A percentile compares a stretch with the other conserved stretches of the same genome.
phyloP scores from a whole-genome alignment of 2,888 invertebrate species.

The Octodonta nipae region DNA sequence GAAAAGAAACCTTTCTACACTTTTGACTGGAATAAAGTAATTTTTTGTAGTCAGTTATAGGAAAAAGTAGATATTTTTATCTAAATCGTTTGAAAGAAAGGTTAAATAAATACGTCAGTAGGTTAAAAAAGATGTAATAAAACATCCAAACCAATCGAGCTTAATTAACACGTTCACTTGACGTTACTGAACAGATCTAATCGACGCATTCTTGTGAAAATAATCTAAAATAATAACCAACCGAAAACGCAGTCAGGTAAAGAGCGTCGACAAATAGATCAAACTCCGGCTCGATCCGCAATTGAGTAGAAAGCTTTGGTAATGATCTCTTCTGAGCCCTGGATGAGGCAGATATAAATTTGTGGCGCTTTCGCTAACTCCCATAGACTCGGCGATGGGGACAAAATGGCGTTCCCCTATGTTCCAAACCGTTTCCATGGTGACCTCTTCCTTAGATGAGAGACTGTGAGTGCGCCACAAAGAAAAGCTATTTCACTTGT shows the following conservation, averaged over 20 bases:
- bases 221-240: conserved; percentile 19
- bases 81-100: too few species aligned
- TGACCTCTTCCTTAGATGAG: conserved; percentile 29
- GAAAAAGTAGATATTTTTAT: too few species aligned
- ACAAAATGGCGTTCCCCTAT: conserved; percentile 32
- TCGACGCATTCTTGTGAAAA: conserved; percentile 10
- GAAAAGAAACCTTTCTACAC: too few species aligned
- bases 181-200: too few species aligned
- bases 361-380: conserved; percentile 38
- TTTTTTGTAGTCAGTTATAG: too few species aligned
- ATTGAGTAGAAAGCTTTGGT: conserved; percentile 41
- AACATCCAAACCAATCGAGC: too few species aligned
- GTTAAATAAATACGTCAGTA: too few species aligned
- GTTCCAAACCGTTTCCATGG: conserved; percentile 33
- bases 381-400: conserved; percentile 22
- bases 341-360: conserved; percentile 41
- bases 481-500: conserved; percentile 5
- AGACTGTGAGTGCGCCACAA: conserved; percentile 21
- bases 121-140: too few species aligned
- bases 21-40: too few species aligned
- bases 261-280: conserved; percentile 37
- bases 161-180: too few species aligned
- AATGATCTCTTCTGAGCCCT: conserved; percentile 40
- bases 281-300: conserved; percentile 37
- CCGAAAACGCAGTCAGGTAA: conserved; percentile 23